Conservation (phyloP, 2,888 invertebrate species). For the Stegophylla sp. region DNA sequence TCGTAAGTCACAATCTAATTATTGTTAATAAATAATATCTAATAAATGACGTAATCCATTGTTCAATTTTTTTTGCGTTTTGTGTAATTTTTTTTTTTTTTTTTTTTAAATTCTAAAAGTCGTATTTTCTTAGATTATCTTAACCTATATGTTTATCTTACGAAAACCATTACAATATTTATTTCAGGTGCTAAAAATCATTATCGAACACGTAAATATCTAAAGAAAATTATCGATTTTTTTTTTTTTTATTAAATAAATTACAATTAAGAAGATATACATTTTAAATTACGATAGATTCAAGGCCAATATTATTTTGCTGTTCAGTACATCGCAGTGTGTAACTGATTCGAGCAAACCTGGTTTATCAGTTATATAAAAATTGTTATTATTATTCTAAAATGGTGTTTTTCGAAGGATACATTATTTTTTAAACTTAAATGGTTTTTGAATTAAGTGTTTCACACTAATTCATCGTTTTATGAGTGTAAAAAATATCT, state of each 20-base stretch:
- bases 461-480: constrained; percentile 18
- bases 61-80: too few relatives aligned
- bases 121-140: constrained; percentile 1
- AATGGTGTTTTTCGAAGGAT: constrained; percentile 41
- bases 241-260: background rate
- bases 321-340: background rate
- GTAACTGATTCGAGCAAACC: constrained; percentile 1
- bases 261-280: background rate
- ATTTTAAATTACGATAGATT: constrained; percentile 10
- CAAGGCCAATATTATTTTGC: background rate
- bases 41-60: constrained; percentile 35
- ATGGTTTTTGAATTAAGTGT: background rate
- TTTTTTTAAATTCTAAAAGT: constrained; percentile 31
- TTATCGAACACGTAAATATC: background rate
- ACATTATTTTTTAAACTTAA: constrained; percentile 8
- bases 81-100: too few relatives aligned
- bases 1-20: constrained; percentile 42
- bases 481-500: too few relatives aligned
- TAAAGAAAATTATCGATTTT: constrained; percentile 6
- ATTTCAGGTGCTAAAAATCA: background rate
- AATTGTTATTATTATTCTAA: constrained; percentile 22
- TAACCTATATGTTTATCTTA: constrained; percentile 6
- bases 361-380: background rate
- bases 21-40: too few relatives aligned
- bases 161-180: constrained; percentile 1